These are phyloP conservation scores for Pteromalus puparum DNA, from an alignment of 1,140 invertebrate genomes.

Conservation along the genomic window DNA sequence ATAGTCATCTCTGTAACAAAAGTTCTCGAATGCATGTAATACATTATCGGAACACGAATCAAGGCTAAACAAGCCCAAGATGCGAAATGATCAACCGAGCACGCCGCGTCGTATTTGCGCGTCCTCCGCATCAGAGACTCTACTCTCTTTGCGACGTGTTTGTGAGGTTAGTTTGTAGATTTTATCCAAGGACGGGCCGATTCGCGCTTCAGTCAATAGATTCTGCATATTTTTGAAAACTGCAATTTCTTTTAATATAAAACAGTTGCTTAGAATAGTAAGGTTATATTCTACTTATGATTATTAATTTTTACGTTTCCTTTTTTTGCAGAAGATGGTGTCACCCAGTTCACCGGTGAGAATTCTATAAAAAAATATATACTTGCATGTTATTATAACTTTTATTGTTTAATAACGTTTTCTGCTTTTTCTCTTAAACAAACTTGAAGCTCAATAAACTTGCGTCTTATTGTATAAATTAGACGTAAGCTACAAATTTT, in stretches of 20 bases:
- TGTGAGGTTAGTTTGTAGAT: background rate
- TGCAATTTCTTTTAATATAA: too few relatives aligned
- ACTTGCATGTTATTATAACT: background rate
- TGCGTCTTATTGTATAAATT: conserved; percentile 58
- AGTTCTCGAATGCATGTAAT: too few relatives aligned
- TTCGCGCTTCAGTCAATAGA: background rate
- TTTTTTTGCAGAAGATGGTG: conserved; percentile 67
- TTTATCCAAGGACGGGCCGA: background rate
- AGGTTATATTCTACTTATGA: background rate
- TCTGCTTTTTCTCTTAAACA: background rate
- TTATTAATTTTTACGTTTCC: conserved; percentile 22
- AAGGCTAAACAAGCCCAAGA: background rate
- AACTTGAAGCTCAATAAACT: background rate
- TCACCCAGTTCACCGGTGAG: conserved; percentile 68
- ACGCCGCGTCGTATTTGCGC: background rate
- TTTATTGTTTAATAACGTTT: conserved; percentile 10
- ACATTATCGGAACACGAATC: too few relatives aligned
- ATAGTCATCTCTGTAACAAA: too few relatives aligned
- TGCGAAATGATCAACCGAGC: background rate
- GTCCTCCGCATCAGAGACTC: background rate
- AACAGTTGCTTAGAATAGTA: too few relatives aligned
- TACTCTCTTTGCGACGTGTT: background rate
- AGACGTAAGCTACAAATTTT: conserved; percentile 55
- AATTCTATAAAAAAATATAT: conserved; percentile 38
- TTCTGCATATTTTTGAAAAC: background rate